These are phyloP conservation scores for Etheostoma cragini DNA, from an alignment of 2,113 vertebrate genomes.

Conservation along the genomic window DNA sequence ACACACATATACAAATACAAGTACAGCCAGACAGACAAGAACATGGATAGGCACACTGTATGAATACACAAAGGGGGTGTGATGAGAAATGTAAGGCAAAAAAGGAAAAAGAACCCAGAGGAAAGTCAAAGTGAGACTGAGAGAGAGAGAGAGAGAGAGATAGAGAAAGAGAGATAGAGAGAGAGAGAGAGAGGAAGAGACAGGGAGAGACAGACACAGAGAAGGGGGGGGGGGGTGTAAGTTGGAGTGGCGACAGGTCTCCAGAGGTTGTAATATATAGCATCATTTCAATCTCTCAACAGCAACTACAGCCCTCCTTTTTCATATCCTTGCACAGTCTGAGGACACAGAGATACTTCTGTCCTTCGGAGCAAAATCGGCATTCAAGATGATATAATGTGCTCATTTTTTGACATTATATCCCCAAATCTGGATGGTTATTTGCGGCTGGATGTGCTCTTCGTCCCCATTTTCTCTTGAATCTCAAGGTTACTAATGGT, in stretches of 20 bases:
- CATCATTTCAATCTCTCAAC: conserved; percentile 82
- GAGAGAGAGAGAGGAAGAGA: conserved; percentile 19
- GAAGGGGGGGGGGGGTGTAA: conserved; percentile 41
- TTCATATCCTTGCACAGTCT: conserved; percentile 73
- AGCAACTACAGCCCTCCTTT: conserved; percentile 80
- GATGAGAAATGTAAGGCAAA: conserved; percentile 67
- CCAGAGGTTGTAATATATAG: conserved; percentile 81
- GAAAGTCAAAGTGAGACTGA: conserved; percentile 71
- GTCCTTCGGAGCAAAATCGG: conserved; percentile 79
- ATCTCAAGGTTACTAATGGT: conserved; percentile 81
- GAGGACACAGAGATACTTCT: conserved; percentile 73
- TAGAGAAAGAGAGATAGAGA: background rate
- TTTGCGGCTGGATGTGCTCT: conserved; percentile 68
- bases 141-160: conserved; percentile 30
- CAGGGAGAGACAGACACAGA: background rate
- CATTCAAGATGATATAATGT: conserved; percentile 81
- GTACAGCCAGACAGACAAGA: conserved; percentile 58
- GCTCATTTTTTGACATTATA: conserved; percentile 76
- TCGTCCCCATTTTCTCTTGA: conserved; percentile 59
- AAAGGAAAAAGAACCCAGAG: conserved; percentile 61
- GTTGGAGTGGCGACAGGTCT: conserved; percentile 74
- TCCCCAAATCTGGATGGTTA: conserved; percentile 74
- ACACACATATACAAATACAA: conserved; percentile 53
- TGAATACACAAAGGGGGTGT: conserved; percentile 57
- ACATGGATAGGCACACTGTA: conserved; percentile 63